phyloP scores from a whole-genome alignment of 2,113 vertebrate species.

The Pristiophorus japonicus region DNA sequence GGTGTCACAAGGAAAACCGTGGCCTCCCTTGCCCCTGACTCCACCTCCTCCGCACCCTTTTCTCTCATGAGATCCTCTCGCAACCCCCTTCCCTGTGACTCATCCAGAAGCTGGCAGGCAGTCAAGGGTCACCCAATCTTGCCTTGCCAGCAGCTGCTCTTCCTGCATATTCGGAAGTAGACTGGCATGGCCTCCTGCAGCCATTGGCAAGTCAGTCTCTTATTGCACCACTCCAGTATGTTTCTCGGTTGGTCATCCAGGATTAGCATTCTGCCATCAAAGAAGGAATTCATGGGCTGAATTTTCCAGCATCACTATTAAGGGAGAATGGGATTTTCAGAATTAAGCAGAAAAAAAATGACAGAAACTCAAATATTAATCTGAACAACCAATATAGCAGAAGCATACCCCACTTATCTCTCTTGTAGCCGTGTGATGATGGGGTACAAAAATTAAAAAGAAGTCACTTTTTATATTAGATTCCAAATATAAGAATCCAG shows the following conservation, averaged over 20 bases:
- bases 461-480: background rate
- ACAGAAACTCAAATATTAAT: background rate
- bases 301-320: background rate
- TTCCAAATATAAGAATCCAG: background rate
- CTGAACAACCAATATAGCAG: background rate
- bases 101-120: background rate
- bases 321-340: background rate
- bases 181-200: background rate
- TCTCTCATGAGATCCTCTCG: background rate
- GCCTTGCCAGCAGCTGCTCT: background rate
- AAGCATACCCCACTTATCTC: background rate
- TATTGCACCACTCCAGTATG: background rate
- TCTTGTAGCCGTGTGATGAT: background rate
- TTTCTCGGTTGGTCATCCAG: background rate
- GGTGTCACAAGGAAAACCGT: background rate
- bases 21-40: background rate
- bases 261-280: background rate
- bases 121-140: background rate
- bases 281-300: background rate
- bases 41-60: background rate
- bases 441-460: background rate
- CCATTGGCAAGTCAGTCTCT: background rate
- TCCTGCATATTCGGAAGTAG: too few relatives aligned
- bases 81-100: background rate
- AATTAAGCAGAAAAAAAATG: background rate